A percentile compares a stretch with the other conserved stretches of the same genome.
Conservation (phyloP, 2,113 vertebrate genomes). For the Axis porcinus region DNA sequence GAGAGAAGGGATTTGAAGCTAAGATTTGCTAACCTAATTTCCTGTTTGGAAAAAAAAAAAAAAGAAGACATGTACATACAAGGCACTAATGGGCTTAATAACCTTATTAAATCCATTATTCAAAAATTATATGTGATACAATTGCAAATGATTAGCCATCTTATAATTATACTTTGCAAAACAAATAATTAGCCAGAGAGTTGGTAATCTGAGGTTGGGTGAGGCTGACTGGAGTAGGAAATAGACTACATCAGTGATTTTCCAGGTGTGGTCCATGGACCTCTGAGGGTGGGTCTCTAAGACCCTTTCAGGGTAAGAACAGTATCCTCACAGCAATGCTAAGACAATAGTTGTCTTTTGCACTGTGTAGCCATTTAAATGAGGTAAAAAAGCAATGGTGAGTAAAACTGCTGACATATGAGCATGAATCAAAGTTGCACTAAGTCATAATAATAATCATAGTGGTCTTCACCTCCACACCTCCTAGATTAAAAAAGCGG, state of each 20-base stretch:
- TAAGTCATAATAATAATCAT: not conserved
- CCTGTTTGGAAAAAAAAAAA: not conserved
- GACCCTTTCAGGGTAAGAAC: not conserved
- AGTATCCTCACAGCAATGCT: not conserved
- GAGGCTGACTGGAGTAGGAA: not conserved
- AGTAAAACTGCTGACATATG: not conserved
- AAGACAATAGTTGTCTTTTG: not conserved
- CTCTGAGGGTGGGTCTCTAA: too few relatives aligned
- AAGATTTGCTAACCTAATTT: slow-evolving; percentile 66
- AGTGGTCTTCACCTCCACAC: not conserved
- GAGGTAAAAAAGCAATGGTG: not conserved
- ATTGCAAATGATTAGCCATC: slow-evolving; percentile 27
- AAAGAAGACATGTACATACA: slow-evolving; percentile 7
- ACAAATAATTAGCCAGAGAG: slow-evolving; percentile 21
- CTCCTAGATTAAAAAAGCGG: not conserved
- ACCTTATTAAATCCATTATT: slow-evolving; percentile 65
- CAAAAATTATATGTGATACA: slow-evolving; percentile 41
- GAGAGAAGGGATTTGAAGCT: slow-evolving; percentile 34
- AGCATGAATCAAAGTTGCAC: not conserved
- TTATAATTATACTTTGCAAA: slow-evolving; percentile 38
- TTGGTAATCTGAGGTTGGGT: not conserved
- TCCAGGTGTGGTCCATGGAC: not conserved
- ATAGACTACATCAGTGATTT: not conserved
- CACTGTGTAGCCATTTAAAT: not conserved
- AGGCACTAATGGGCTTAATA: slow-evolving; percentile 58